phyloP scores from a whole-genome alignment of 2,888 invertebrate species.

The Flexamia atlantica region DNA sequence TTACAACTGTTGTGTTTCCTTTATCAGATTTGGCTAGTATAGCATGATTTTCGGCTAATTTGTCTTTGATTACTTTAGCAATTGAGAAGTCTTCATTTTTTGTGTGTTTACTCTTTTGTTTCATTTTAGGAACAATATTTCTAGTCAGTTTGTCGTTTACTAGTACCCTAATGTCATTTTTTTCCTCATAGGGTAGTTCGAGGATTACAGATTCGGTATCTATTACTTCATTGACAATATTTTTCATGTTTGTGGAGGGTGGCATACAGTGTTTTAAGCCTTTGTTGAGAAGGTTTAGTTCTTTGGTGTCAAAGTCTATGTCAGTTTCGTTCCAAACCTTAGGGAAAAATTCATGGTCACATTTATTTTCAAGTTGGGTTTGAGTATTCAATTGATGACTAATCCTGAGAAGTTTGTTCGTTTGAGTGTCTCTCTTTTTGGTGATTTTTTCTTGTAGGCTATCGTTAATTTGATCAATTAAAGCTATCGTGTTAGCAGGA shows the following conservation, averaged over 20 bases:
- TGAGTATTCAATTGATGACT: neutral
- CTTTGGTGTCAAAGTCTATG: neutral
- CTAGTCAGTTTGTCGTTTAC: neutral
- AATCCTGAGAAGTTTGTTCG: neutral
- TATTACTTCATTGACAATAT: neutral
- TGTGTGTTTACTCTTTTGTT: neutral
- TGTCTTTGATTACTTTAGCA: no score
- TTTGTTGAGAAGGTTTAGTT: neutral
- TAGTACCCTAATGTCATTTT: conserved; percentile 9
- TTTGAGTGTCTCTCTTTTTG: neutral
- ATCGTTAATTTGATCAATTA: neutral
- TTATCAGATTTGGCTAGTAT: no score
- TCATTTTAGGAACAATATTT: conserved; percentile 3
- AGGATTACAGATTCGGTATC: conserved; percentile 9
- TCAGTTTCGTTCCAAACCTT: neutral
- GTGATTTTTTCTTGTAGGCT: neutral
- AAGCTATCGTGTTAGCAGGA: conserved; percentile 16
- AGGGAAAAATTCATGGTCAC: neutral
- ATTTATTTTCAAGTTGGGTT: neutral
- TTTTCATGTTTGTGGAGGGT: neutral
- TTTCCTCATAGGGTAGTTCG: neutral
- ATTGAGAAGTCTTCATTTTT: no score
- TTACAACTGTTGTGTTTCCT: no score
- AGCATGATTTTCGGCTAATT: no score
- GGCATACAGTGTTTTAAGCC: conserved; percentile 6